A percentile compares a stretch with the other conserved stretches of the same genome.
phyloP scores from a whole-genome alignment of 1,140 invertebrate genomes.

The Drosophila virilis region DNA sequence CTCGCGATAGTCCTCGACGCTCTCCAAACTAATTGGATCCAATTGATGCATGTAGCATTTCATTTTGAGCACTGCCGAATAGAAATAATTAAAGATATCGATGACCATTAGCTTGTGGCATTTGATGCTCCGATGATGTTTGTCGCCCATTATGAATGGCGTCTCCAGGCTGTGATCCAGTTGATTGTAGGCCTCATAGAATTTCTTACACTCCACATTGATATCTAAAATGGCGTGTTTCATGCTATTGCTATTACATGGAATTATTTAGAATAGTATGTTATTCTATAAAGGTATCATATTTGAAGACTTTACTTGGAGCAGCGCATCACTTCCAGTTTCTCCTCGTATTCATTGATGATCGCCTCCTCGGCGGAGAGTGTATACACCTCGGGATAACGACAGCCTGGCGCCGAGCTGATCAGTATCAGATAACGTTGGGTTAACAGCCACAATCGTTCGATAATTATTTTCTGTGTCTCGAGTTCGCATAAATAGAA shows the following conservation, averaged over 20 bases:
- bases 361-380: constrained; percentile 68
- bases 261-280: not conserved
- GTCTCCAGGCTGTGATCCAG: constrained; percentile 57
- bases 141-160: constrained; percentile 59
- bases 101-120: constrained; percentile 58
- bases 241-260: constrained; percentile 35
- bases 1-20: constrained; percentile 63
- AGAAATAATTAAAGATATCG: constrained; percentile 67
- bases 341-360: constrained; percentile 72
- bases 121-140: constrained; percentile 50
- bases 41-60: constrained; percentile 69
- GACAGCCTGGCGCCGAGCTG: constrained; percentile 57
- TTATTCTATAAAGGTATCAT: not conserved
- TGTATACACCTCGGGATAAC: constrained; percentile 67
- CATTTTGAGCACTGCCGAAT: constrained; percentile 54
- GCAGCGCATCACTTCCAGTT: constrained; percentile 46
- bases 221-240: constrained; percentile 39
- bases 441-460: constrained; percentile 61
- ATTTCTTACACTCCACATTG: constrained; percentile 46
- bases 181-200: constrained; percentile 46
- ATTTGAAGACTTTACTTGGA: constrained; percentile 45
- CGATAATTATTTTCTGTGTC: constrained; percentile 49
- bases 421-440: constrained; percentile 67
- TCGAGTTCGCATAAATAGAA: constrained; percentile 53
- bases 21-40: constrained; percentile 62